Conservation (phyloP, 2,797 vertebrate genomes). For the Poecile montanus region DNA sequence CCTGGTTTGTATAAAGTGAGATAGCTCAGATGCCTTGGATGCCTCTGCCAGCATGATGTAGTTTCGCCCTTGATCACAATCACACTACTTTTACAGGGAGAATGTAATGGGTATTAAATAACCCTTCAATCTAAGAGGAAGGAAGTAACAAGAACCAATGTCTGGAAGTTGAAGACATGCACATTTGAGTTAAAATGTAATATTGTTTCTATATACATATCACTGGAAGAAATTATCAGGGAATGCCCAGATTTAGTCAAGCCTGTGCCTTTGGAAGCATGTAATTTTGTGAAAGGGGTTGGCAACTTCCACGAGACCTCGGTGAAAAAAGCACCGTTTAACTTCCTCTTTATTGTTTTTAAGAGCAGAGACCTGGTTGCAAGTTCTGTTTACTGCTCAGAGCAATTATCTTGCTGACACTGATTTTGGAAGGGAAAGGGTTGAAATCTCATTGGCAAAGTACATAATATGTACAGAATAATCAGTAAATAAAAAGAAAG, state of each 20-base stretch:
- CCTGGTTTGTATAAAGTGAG: conserved; percentile 2
- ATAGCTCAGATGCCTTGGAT: conserved; percentile 45
- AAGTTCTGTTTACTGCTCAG: not conserved
- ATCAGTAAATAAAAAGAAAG: not conserved
- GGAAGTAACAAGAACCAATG: not conserved
- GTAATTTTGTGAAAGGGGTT: not conserved
- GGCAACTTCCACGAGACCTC: not conserved
- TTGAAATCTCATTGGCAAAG: not conserved
- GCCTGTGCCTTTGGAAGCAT: not conserved
- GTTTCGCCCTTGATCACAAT: conserved; percentile 37
- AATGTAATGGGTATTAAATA: not conserved
- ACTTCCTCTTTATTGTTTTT: not conserved
- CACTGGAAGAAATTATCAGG: not conserved
- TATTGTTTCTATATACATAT: not conserved
- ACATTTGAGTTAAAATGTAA: not conserved
- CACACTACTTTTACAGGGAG: not conserved
- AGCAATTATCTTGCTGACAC: not conserved
- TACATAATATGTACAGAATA: not conserved
- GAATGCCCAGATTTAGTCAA: not conserved
- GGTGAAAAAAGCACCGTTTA: not conserved
- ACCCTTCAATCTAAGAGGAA: conserved; percentile 24
- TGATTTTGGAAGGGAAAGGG: not conserved
- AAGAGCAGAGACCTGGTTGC: not conserved
- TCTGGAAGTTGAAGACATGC: not conserved
- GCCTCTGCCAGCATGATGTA: conserved; percentile 42